These are phyloP conservation scores for Drosophila leontia DNA, from an alignment of 1,140 invertebrate species.

Conservation along the genomic window DNA sequence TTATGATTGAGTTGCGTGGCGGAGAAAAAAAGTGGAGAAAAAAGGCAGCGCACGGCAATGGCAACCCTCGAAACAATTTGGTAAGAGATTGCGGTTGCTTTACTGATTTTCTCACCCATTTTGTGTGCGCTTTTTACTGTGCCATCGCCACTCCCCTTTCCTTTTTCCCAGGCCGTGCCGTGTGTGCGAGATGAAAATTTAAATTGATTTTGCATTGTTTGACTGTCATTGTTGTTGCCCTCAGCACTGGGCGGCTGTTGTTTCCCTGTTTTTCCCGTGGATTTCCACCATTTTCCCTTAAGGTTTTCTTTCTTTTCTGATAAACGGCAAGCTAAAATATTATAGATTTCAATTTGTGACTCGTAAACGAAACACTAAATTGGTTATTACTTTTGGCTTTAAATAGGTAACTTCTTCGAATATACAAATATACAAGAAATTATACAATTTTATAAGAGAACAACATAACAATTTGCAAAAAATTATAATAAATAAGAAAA, in stretches of 20 bases:
- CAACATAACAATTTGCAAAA: too few relatives aligned
- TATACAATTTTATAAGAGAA: background rate
- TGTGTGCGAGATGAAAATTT: slow-evolving; percentile 76
- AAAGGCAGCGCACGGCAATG: slow-evolving; percentile 9
- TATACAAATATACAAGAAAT: too few relatives aligned
- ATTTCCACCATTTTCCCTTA: slow-evolving; percentile 24
- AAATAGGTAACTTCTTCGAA: too few relatives aligned
- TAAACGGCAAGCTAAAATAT: slow-evolving; percentile 34
- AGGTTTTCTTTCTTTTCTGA: slow-evolving; percentile 8
- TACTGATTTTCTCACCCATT: slow-evolving; percentile 82
- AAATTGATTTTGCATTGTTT: slow-evolving; percentile 83
- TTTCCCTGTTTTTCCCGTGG: slow-evolving; percentile 26
- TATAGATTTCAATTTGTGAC: slow-evolving; percentile 72
- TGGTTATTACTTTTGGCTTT: background rate
- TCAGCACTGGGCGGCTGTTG: slow-evolving; percentile 9
- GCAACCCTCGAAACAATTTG: slow-evolving; percentile 74
- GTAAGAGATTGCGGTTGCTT: slow-evolving; percentile 82
- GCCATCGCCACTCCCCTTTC: background rate
- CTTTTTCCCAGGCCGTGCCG: slow-evolving; percentile 4
- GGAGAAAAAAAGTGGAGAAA: slow-evolving; percentile 23
- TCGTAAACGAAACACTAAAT: slow-evolving; percentile 34
- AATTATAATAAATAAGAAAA: too few relatives aligned
- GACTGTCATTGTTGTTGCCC: slow-evolving; percentile 75
- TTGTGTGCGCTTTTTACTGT: slow-evolving; percentile 40
- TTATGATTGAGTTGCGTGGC: slow-evolving; percentile 80